Evolutionary conservation across 2,113 vertebrate genomes (phyloP).

Genomic region (Zapus hudsonius): DNA sequence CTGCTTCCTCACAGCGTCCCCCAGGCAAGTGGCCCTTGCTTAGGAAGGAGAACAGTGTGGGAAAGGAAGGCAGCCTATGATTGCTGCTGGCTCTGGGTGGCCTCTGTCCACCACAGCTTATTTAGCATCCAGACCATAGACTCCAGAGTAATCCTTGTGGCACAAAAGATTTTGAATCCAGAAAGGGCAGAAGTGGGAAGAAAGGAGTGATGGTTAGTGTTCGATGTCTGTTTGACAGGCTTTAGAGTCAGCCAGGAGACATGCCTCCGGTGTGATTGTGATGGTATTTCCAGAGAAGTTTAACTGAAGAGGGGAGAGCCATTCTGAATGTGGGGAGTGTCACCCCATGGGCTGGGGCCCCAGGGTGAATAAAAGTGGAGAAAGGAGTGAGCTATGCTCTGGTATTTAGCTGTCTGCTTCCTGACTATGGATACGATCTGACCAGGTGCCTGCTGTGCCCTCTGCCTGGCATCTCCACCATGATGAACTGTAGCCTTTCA

Average conservation of each 20-base stretch:
- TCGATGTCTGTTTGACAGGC: neutral
- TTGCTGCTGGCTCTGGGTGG: too few species aligned
- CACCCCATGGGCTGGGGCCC: too few species aligned
- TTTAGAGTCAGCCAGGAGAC: neutral
- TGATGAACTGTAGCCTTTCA: neutral
- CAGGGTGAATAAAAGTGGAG: neutral
- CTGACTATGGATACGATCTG: neutral
- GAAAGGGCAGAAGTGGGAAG: conserved; percentile 75
- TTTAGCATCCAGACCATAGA: conserved; percentile 49
- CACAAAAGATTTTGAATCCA: conserved; percentile 69
- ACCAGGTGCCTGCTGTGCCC: too few species aligned
- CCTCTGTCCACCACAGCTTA: conserved; percentile 62
- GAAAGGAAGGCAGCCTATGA: conserved; percentile 43
- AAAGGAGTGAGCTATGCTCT: neutral
- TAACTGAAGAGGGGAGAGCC: neutral
- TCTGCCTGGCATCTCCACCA: neutral
- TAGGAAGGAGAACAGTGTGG: conserved; percentile 66
- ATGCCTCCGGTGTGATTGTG: neutral
- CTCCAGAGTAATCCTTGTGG: conserved; percentile 71
- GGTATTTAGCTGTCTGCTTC: neutral
- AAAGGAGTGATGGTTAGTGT: neutral
- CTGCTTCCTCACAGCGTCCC: conserved; percentile 60
- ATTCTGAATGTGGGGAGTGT: neutral
- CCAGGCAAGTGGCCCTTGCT: conserved; percentile 58
- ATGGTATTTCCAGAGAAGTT: neutral